Conservation (phyloP, 1,140 invertebrate species). For the Drosophila neocordata region DNA sequence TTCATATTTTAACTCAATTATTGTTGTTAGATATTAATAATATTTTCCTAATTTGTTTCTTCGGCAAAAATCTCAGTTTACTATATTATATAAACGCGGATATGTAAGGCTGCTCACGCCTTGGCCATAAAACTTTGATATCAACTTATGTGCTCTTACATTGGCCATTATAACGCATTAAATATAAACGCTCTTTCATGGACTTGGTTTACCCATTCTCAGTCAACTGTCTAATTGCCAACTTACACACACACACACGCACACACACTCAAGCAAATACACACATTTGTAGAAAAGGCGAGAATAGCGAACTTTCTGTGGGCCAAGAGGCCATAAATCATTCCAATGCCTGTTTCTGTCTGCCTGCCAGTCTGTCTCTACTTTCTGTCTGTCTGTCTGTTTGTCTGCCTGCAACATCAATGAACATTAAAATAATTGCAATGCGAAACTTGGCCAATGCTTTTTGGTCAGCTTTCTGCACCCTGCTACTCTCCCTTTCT, state of each 20-base stretch:
- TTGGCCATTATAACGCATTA: slow-evolving; percentile 72
- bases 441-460: slow-evolving; percentile 60
- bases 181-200: slow-evolving; percentile 69
- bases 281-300: not conserved
- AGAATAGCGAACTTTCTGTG: slow-evolving; percentile 28
- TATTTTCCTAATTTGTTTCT: not conserved
- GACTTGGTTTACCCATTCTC: slow-evolving; percentile 12
- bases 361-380: not conserved
- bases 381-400: slow-evolving; percentile 12
- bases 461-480: slow-evolving; percentile 22
- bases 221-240: slow-evolving; percentile 61
- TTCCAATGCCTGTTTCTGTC: slow-evolving; percentile 55
- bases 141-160: slow-evolving; percentile 61
- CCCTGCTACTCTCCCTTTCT: not conserved
- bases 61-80: not conserved
- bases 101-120: slow-evolving; percentile 44
- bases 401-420: slow-evolving; percentile 61
- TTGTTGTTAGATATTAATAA: not conserved
- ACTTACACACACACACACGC: slow-evolving; percentile 48
- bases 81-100: slow-evolving; percentile 17
- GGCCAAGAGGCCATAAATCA: slow-evolving; percentile 60
- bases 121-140: slow-evolving; percentile 58
- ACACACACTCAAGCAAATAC: slow-evolving; percentile 35
- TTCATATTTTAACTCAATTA: not conserved
- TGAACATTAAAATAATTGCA: slow-evolving; percentile 79